Percentiles rank a stretch among this genome's conserved stretches.
Evolutionary conservation across 2,113 vertebrate genomes (phyloP).

Genomic region (Salvelinus namaycush): DNA sequence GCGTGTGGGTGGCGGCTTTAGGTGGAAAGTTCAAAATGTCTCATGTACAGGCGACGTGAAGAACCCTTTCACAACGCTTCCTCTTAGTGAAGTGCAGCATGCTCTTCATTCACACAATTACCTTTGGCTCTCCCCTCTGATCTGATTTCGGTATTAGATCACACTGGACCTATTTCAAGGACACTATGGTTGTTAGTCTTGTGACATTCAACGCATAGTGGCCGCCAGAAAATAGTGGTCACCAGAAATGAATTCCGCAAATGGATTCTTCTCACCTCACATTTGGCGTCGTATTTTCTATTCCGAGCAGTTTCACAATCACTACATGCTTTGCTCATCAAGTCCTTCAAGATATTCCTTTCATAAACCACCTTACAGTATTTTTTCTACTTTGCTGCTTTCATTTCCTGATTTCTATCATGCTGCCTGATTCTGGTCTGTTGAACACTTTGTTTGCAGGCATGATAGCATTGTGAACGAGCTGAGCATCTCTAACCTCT

Average conservation of each 20-base stretch:
- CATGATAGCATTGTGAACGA: neutral
- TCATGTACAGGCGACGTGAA: too few relatives aligned
- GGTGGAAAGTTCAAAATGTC: too few relatives aligned
- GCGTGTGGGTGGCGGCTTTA: too few relatives aligned
- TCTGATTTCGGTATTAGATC: conserved; percentile 12
- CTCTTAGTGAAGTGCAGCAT: neutral
- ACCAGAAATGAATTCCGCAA: too few relatives aligned
- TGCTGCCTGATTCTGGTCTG: neutral
- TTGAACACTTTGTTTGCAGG: neutral
- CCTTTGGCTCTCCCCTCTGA: neutral
- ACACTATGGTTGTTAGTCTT: conserved; percentile 5
- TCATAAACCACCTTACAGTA: conserved; percentile 9
- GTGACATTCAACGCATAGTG: conserved; percentile 8
- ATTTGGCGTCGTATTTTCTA: too few relatives aligned
- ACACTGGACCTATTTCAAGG: conserved; percentile 6
- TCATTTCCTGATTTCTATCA: neutral
- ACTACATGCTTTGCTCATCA: conserved; percentile 9
- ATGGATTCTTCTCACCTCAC: too few relatives aligned
- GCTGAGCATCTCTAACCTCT: neutral
- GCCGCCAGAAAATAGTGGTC: neutral
- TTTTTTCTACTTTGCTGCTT: neutral
- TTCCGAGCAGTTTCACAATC: neutral
- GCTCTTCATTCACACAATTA: conserved; percentile 30
- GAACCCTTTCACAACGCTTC: too few relatives aligned
- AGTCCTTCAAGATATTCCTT: neutral